phyloP scores from a whole-genome alignment of 2,888 invertebrate species.

The Cryptus viduatorius region DNA sequence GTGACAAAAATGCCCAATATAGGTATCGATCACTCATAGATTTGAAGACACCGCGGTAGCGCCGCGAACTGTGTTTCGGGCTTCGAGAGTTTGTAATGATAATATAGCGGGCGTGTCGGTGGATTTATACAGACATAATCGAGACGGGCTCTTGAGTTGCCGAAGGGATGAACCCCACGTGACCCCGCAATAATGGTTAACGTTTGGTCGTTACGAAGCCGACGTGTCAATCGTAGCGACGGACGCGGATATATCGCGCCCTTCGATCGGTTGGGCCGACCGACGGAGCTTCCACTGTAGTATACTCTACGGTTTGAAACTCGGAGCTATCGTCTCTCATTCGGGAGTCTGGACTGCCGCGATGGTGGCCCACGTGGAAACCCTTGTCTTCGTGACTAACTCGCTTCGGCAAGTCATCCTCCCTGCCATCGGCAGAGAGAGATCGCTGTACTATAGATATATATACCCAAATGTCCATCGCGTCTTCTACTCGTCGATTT shows the following conservation, averaged over 20 bases:
- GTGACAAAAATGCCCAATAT: no score
- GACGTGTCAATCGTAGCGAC: slow-evolving; percentile 69
- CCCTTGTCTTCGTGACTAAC: slow-evolving; percentile 49
- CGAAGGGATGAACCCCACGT: slow-evolving; percentile 44
- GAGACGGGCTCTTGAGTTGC: slow-evolving; percentile 45
- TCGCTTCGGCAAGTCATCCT: slow-evolving; percentile 62
- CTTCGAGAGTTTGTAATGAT: slow-evolving; percentile 17
- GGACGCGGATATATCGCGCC: slow-evolving; percentile 65
- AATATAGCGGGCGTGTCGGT: slow-evolving; percentile 28
- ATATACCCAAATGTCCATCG: slow-evolving; percentile 30
- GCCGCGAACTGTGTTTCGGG: neutral
- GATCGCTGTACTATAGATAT: slow-evolving; percentile 41
- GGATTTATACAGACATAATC: slow-evolving; percentile 63
- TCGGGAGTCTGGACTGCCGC: slow-evolving; percentile 37
- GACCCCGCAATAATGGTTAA: slow-evolving; percentile 66
- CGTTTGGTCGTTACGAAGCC: slow-evolving; percentile 61
- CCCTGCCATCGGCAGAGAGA: slow-evolving; percentile 16
- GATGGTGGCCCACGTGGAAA: slow-evolving; percentile 47
- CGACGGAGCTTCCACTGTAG: slow-evolving; percentile 65
- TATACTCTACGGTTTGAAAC: neutral
- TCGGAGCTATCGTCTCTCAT: slow-evolving; percentile 54
- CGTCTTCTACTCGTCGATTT: slow-evolving; percentile 31
- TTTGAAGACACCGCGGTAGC: slow-evolving; percentile 3
- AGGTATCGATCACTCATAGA: no score
- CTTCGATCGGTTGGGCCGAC: slow-evolving; percentile 60